Base-by-base conservation (phyloP, 1,140 invertebrate genomes). In the Branchinecta lindahli region DNA sequence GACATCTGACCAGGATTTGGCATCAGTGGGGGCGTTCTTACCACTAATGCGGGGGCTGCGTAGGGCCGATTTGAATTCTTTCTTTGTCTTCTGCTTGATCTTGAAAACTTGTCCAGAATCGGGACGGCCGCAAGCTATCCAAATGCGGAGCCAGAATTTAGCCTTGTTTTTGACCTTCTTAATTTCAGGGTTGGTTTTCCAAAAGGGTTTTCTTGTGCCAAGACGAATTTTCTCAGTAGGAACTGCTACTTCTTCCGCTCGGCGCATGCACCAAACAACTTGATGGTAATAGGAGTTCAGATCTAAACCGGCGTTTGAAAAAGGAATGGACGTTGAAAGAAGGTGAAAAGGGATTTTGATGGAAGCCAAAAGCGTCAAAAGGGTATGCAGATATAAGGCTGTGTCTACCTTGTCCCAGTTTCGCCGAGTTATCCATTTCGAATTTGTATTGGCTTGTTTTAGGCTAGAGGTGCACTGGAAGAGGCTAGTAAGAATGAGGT, bases 81-180 rank as follows among this genome's bases (percentile, higher is more conserved):
- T 33, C 52, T 61, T 61, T 15, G 52, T 61, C 18, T 61, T 61
- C 52, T 61, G 52, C 18, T 61, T 61, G 18, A 61, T 61, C 52
- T 61, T 61, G 18, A 61, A 61, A 61, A 61, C 52, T 12, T 12
- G 52, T 61, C 52, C 52, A 61, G 52, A 61, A 20, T 12, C 12
- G 6, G 52, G 52, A 61, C 52, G 52, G 52, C 18, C 52, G 18
- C 52, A 61, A 15, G 52, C 52, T 12, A 61, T 61, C 52, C 2
- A 61, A 61, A 61, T 12, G 52, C 52, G 52, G 12, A 61, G 18
- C 52, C 52, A 15, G 18, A 61, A 61, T 20, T 20, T 61, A 15
- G 52, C 52, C 52, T 61, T 61, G 18, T 12, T 61, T 61, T 61
- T 61, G 18, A 61, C 52, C 12, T 20, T 12, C 18, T 61, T 61